Evolutionary conservation across 2,888 invertebrate genomes (phyloP).

Genomic region (Alloplasta piceator): DNA sequence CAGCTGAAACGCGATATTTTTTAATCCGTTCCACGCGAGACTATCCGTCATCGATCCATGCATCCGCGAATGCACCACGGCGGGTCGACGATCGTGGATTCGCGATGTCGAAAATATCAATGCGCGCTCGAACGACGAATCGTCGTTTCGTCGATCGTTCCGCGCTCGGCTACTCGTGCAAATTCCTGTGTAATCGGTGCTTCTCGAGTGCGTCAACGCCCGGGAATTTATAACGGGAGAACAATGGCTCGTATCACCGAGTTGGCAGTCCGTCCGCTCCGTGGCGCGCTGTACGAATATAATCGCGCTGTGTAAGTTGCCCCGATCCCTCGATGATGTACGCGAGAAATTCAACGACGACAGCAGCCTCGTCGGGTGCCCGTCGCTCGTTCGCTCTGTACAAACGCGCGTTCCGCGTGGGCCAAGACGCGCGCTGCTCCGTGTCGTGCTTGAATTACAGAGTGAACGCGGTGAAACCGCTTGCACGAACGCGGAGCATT

Average conservation of each 20-base stretch:
- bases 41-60: conserved; percentile 2
- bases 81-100: no score
- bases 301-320: conserved; percentile 52
- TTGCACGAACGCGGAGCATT: conserved; percentile 45
- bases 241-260: conserved; percentile 62
- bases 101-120: background rate
- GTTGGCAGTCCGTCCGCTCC: conserved; percentile 53
- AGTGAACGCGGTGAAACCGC: conserved; percentile 59
- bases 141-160: conserved; percentile 8
- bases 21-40: no score
- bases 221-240: conserved; percentile 61
- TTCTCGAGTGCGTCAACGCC: conserved; percentile 59
- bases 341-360: background rate
- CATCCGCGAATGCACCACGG: conserved; percentile 5
- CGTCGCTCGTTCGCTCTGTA: conserved; percentile 39
- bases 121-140: background rate
- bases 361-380: conserved; percentile 56
- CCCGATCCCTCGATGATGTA: conserved; percentile 51
- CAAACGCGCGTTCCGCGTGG: conserved; percentile 59
- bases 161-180: conserved; percentile 34
- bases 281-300: conserved; percentile 56
- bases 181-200: conserved; percentile 58
- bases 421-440: conserved; percentile 65
- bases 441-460: conserved; percentile 66
- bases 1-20: no score